phyloP scores from a whole-genome alignment of 2,888 invertebrate species.

The Andrena camellia region DNA sequence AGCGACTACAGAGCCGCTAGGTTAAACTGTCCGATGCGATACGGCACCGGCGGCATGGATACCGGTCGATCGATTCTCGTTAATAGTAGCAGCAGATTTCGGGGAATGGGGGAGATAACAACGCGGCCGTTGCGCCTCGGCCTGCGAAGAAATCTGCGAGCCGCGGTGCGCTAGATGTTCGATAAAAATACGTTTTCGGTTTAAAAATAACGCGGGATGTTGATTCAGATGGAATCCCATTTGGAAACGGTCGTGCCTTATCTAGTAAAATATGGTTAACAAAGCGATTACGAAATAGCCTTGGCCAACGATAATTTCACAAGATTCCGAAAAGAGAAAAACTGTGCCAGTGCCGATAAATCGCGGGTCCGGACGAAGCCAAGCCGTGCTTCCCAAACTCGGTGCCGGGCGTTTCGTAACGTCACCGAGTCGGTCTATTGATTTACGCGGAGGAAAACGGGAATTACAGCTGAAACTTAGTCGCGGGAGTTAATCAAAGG shows the following conservation, averaged over 20 bases:
- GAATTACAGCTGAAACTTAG: slow-evolving; percentile 40
- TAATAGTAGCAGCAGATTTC: background rate
- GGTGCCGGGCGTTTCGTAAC: slow-evolving; percentile 4
- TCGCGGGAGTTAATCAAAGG: slow-evolving; percentile 15
- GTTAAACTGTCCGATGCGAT: background rate
- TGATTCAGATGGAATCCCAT: slow-evolving; percentile 20
- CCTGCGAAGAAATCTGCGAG: background rate
- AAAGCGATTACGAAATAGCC: slow-evolving; percentile 20
- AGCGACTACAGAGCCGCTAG: background rate
- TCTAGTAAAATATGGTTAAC: slow-evolving; percentile 21
- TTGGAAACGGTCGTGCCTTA: slow-evolving; percentile 6
- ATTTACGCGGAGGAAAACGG: slow-evolving; percentile 16
- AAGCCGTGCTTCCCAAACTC: background rate
- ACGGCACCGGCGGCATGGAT: background rate
- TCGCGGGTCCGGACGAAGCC: background rate
- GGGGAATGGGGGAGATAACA: background rate
- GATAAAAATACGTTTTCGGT: background rate
- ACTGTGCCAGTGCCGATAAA: background rate
- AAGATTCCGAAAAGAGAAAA: background rate
- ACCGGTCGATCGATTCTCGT: background rate
- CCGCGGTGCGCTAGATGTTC: background rate
- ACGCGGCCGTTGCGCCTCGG: background rate
- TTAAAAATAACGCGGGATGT: slow-evolving; percentile 22
- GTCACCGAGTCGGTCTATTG: slow-evolving; percentile 16
- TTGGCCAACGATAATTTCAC: slow-evolving; percentile 30